Conservation (phyloP, 1,140 invertebrate genomes). For the Brachionus rotundiformis region DNA sequence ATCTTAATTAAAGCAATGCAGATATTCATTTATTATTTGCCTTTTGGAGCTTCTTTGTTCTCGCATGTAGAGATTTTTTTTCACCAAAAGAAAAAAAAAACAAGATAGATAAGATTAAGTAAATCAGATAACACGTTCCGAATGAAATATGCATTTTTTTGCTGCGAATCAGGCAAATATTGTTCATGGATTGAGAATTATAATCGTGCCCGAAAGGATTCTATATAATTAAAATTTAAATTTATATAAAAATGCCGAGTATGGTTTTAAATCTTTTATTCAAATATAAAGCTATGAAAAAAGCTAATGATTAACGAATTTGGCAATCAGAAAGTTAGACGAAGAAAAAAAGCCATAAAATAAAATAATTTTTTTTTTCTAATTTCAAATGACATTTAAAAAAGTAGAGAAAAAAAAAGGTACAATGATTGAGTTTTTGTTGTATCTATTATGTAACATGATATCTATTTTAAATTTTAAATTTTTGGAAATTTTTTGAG, state of each 20-base stretch:
- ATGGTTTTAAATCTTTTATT: slow-evolving; percentile 1
- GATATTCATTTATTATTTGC: background rate
- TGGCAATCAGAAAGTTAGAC: background rate
- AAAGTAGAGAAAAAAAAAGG: background rate
- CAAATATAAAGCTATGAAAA: background rate
- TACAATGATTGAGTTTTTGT: slow-evolving; percentile 3
- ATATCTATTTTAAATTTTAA: slow-evolving; percentile 38
- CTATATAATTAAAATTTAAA: background rate
- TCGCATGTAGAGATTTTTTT: background rate
- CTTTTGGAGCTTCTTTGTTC: background rate
- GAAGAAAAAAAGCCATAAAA: slow-evolving; percentile 26
- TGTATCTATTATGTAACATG: slow-evolving; percentile 24
- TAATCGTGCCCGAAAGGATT: background rate
- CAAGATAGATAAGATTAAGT: too few relatives aligned
- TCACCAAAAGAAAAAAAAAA: background rate
- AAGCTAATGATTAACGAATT: slow-evolving; percentile 5
- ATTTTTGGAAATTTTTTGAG: slow-evolving; percentile 1
- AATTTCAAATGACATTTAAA: background rate
- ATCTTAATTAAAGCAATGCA: slow-evolving; percentile 3
- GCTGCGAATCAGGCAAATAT: background rate
- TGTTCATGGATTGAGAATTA: background rate
- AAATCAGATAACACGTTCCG: too few relatives aligned
- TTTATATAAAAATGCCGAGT: background rate
- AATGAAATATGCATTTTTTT: too few relatives aligned
- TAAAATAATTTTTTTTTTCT: slow-evolving; percentile 22